Base-by-base conservation (phyloP, 2,113 vertebrate genomes). In the Archocentrus centrarchus region DNA sequence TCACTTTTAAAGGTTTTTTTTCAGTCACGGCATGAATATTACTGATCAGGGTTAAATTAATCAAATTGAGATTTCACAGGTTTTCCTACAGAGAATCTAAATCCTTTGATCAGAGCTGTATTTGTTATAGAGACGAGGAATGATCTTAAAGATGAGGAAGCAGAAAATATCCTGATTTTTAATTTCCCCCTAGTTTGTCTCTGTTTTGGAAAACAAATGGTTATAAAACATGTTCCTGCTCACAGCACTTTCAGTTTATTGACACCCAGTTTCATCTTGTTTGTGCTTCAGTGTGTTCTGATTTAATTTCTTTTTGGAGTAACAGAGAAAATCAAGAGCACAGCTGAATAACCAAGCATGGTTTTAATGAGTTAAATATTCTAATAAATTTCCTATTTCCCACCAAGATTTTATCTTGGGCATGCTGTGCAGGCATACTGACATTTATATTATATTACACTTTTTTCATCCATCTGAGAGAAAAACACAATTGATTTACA, bases 121-220 rank as follows among this genome's bases (percentile, higher is more conserved):
- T 50, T 70, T 70, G 41, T 50, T 50, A 50, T 1, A 0, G 64
- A 70, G 15, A 70, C 15, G 30, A 15, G 41, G 24, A 70, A 22
- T 7, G 41, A 47, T 14, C 24, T 50, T 50, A 70, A 41, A 50
- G 41, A 30, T 0, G 41, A 68, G 0, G 41, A 8, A 4, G 22
- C 15, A n/a, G 24, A 47, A 22, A 3, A 10, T 22, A 27, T 18
- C 7, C 39, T 1, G 0, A 68, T 30, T 68, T 47, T 68, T 11
- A 27, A 1, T 50, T 47, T 41, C 22, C 24, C 27, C 41, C 27
- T 68, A 14, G 14, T 11, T 11, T 50, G 15, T 70, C 50, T 50
- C 30, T 70, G 44, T 63, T 37, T 37, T 37, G 32, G 35, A 18
- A 39, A 63, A 63, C 17, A 37, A 20, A 37, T 11, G 10, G 20